These are phyloP conservation scores for Philopedon plagiatum DNA, from an alignment of 2,888 invertebrate species.

Conservation along the genomic window DNA sequence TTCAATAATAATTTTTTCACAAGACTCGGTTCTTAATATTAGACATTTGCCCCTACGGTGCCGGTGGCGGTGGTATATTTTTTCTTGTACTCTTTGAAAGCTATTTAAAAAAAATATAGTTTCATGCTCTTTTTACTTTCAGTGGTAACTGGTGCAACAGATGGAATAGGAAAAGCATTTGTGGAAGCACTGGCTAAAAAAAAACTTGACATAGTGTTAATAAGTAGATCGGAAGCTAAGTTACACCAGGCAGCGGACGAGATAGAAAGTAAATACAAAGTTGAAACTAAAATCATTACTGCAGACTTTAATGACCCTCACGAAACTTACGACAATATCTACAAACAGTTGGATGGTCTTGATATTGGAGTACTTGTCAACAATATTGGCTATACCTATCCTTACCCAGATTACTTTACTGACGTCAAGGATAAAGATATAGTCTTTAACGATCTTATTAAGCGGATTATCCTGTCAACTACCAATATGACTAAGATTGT, in stretches of 20 bases:
- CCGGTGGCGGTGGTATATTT: no score
- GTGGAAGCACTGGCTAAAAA: conserved; percentile 82
- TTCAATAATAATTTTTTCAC: no score
- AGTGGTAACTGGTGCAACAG: conserved; percentile 91
- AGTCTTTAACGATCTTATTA: conserved; percentile 77
- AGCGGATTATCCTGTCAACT: conserved; percentile 84
- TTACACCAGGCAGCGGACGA: conserved; percentile 80
- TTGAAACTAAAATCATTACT: conserved; percentile 83
- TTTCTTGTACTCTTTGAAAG: no score
- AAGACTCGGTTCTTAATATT: no score
- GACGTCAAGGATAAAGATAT: conserved; percentile 74
- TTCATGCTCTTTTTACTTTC: conserved; percentile 67
- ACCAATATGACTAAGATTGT: conserved; percentile 89
- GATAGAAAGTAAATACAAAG: conserved; percentile 78
- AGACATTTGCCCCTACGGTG: no score
- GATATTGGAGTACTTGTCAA: conserved; percentile 92
- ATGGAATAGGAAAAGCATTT: conserved; percentile 92
- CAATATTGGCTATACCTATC: conserved; percentile 92
- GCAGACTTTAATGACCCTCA: conserved; percentile 85
- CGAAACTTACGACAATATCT: conserved; percentile 81
- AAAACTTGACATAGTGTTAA: conserved; percentile 84
- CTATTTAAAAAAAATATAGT: no score
- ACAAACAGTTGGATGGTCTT: conserved; percentile 77
- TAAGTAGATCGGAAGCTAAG: conserved; percentile 84
- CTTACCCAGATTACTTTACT: conserved; percentile 85